Base-by-base conservation (phyloP, 2,113 vertebrate genomes). In the Ginglymostoma cirratum region DNA sequence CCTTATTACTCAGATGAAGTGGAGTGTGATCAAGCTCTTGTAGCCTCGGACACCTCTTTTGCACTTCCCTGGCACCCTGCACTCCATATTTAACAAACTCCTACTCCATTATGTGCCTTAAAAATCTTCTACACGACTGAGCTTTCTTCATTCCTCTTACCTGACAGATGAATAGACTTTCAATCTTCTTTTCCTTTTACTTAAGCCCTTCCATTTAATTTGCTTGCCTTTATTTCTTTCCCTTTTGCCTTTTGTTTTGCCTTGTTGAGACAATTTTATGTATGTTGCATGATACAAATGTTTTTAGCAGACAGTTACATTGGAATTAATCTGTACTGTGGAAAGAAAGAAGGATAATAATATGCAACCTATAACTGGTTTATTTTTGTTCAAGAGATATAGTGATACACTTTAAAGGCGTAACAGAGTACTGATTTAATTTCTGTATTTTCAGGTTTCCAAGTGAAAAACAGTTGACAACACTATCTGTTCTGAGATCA, bases 401-500 rank as follows among this genome's bases (percentile, higher is more conserved):
- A 38, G 65, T 42, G 61, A 93, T 67, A n/a, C 34, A 66, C 61
- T 93, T 92, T 92, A 38, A 19, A 67, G 17, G 17, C 66, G 89
- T 83, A 93, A 66, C 6, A 34, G 12, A 21, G 17, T 67, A 93
- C 61, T n/a, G 34, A 66, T 93, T 48, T 93, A 17, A 93, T 93
- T 93, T 38, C 38, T 93, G 34, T 38, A 93, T 66, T 93, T 93
- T 66, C 34, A 93, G 89, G 34, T 93, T 93, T 66, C 61, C 38
- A 66, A 65, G 61, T 92, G 42, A 92, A 48, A 87, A 93, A 67
- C 34, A 45, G 61, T 42, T 93, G 61, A 93, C 61, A 93, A 42
- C 61, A 66, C 89, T 67, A 93, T 93, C 89, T 93, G 89, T 93
- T 34, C 55, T 93, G 89, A 23, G 61, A 93, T 93, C 89, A 93